Conservation (phyloP, 2,113 vertebrate species). For the Strix aluco region DNA sequence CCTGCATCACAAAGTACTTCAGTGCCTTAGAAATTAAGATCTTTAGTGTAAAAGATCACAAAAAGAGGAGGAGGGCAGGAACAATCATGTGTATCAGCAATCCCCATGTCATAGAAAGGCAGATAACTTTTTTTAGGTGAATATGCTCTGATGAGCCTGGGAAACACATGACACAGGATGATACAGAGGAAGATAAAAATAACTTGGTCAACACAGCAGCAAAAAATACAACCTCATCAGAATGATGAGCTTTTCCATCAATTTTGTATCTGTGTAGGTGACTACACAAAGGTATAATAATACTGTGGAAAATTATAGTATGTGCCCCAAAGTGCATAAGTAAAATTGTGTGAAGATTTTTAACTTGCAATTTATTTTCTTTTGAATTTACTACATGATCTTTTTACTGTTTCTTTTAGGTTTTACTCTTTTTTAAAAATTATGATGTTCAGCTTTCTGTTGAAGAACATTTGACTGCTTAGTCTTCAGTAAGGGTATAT, state of each 20-base stretch:
- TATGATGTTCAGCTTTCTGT: not conserved
- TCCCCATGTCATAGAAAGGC: not conserved
- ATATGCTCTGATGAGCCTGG: not conserved
- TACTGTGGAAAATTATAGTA: not conserved
- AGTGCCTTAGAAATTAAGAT: conserved; percentile 10
- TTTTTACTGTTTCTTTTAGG: not conserved
- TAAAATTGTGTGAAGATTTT: not conserved
- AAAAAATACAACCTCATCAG: conserved; percentile 3
- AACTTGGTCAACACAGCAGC: not conserved
- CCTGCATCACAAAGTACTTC: not conserved
- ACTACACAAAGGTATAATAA: not conserved
- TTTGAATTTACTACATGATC: not conserved
- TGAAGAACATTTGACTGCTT: not conserved
- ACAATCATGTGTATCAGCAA: not conserved
- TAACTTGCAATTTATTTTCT: not conserved
- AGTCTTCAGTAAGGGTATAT: not conserved
- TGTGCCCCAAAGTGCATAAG: not conserved
- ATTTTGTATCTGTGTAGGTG: not conserved
- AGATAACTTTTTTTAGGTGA: conserved; percentile 19
- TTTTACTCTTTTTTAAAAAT: not conserved
- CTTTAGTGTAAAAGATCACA: not conserved
- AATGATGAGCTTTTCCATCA: not conserved
- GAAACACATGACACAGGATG: not conserved
- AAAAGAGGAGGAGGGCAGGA: not conserved
- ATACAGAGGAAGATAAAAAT: conserved; percentile 18